Conservation (phyloP, 1,140 invertebrate species). For the Sycobia sp. region DNA sequence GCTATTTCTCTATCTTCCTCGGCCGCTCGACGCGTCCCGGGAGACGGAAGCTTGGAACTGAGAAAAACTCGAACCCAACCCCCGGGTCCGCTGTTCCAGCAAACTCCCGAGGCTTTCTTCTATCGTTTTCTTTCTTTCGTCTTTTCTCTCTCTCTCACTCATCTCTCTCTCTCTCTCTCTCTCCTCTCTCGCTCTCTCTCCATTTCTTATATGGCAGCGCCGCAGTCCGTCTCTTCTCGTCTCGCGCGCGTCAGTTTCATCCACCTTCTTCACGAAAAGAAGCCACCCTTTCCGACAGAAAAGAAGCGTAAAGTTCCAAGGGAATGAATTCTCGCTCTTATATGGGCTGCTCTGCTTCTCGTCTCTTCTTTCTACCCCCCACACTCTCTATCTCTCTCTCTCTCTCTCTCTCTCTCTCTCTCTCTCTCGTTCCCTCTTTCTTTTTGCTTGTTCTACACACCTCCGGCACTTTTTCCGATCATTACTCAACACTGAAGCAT, state of each 20-base stretch:
- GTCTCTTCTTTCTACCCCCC: conserved; percentile 37
- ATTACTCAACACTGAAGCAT: no score
- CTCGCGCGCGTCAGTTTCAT: conserved; percentile 19
- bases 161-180: conserved; percentile 39
- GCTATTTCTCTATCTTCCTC: no score
- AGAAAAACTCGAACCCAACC: conserved; percentile 32
- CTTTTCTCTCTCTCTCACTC: not conserved
- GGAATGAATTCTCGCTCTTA: conserved; percentile 44
- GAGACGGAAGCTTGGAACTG: conserved; percentile 33
- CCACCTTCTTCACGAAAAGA: conserved; percentile 19
- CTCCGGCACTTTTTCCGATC: not conserved
- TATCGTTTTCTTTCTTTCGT: no score
- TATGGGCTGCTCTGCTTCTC: not conserved
- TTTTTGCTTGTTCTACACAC: no score
- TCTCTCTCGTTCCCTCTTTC: conserved; percentile 37
- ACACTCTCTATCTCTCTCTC: no score
- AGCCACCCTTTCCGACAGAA: conserved; percentile 20
- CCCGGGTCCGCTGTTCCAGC: conserved; percentile 3
- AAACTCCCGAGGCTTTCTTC: conserved; percentile 4
- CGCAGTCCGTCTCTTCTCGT: not conserved
- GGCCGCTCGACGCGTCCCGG: conserved; percentile 26
- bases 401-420: no score
- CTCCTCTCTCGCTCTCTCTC: conserved; percentile 36
- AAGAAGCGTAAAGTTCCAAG: conserved; percentile 49
- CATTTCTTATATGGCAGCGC: no score